Evolutionary conservation across 2,888 invertebrate species (phyloP).

Genomic region (Drosophila neutralis): DNA sequence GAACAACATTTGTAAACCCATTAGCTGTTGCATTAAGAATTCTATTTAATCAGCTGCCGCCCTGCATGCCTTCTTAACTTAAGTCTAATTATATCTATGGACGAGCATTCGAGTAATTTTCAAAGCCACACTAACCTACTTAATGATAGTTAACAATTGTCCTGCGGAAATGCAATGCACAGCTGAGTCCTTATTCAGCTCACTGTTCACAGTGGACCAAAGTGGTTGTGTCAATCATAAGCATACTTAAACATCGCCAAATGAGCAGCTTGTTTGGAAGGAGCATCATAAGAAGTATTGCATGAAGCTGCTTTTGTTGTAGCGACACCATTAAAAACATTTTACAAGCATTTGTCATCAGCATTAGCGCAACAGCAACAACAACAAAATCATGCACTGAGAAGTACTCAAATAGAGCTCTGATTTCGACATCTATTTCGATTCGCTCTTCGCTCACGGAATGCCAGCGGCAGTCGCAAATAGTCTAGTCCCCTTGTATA

Average conservation of each 20-base stretch:
- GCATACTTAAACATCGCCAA: constrained; percentile 40
- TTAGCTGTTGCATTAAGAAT: constrained; percentile 46
- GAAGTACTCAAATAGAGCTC: constrained; percentile 17
- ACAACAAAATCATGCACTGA: constrained; percentile 32
- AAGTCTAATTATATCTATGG: neutral
- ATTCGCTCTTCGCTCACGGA: constrained; percentile 25
- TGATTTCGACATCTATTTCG: constrained; percentile 44
- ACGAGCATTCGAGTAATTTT: neutral
- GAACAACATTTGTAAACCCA: constrained; percentile 36
- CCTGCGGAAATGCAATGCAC: constrained; percentile 40
- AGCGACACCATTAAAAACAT: constrained; percentile 61
- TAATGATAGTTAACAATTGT: constrained; percentile 13
- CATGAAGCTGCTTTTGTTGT: neutral
- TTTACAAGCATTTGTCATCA: constrained; percentile 68
- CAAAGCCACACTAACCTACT: constrained; percentile 4
- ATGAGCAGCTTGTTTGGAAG: constrained; percentile 26
- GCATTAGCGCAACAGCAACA: constrained; percentile 56
- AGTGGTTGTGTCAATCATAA: constrained; percentile 29
- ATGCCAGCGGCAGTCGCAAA: constrained; percentile 54
- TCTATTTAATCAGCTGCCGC: constrained; percentile 31
- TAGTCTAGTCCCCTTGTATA: constrained; percentile 7
- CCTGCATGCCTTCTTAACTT: neutral
- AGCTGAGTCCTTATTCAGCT: constrained; percentile 46
- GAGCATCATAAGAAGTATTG: neutral
- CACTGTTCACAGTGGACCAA: constrained; percentile 55